A percentile compares a stretch with the other conserved stretches of the same genome.
phyloP scores from a whole-genome alignment of 2,888 invertebrate species.

The Bimastos eiseni region DNA sequence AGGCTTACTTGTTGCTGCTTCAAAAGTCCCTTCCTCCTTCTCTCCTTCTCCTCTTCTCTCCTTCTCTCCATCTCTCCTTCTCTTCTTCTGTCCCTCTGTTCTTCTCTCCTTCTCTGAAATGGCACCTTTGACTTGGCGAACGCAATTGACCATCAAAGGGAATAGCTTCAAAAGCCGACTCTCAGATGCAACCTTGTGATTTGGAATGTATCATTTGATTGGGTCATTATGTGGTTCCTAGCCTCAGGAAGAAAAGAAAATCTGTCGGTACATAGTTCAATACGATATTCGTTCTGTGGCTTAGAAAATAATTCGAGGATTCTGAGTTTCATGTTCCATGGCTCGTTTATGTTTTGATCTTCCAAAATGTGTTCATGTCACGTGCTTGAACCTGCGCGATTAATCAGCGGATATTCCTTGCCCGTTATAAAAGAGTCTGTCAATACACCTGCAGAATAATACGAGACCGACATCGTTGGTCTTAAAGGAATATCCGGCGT shows the following conservation, averaged over 20 bases:
- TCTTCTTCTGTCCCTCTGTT: too few species aligned
- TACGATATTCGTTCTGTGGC: neutral
- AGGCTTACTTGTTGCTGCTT: neutral
- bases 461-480: neutral
- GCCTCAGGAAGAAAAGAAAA: neutral
- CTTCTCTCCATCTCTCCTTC: too few species aligned
- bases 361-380: neutral
- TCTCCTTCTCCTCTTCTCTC: too few species aligned
- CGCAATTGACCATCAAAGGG: neutral
- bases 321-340: neutral
- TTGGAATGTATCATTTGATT: neutral
- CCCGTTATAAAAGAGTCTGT: neutral
- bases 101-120: neutral
- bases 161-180: neutral
- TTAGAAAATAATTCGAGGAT: neutral
- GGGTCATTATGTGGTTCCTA: neutral
- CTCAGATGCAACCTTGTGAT: neutral
- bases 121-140: neutral
- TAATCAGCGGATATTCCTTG: neutral
- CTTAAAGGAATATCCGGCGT: neutral
- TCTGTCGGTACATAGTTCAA: neutral
- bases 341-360: too few species aligned
- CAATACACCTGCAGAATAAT: neutral
- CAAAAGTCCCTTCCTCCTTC: neutral
- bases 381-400: neutral